Base-by-base conservation (phyloP, 1,140 invertebrate species). In the Drosophila watanabei region DNA sequence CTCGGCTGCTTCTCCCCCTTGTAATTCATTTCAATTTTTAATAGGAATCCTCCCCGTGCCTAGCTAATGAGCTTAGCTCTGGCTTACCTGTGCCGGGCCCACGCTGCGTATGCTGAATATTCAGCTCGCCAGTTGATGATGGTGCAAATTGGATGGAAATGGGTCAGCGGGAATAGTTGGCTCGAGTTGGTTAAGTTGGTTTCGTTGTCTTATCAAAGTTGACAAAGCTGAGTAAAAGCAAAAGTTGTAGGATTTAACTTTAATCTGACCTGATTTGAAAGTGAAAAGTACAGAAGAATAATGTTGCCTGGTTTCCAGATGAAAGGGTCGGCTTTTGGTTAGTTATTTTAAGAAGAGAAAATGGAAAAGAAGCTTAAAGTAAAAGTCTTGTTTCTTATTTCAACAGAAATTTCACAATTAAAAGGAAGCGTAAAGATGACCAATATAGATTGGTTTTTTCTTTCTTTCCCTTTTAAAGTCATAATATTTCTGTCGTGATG, bases 1-100 rank as follows among this genome's bases (percentile, higher is more conserved):
- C 18, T 28, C 32, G 30, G 30, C 35, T 52, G 20, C 45, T 7
- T 14, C 24, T 68, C 28, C 32, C 20, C 18, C 33, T 30, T 39
- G 46, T 57, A 62, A 66, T 78, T 81, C 60, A 81, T 80, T 71
- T 82, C 52, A 71, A 80, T 73, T 77, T 80, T 87, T 83, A 88
- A 88, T 82, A 51, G 77, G 63, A 80, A 64, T 60, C 63, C 62
- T 46, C 68, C 65, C 48, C 35, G 63, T 51, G 71, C 59, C 65
- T 75, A 66, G 72, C 54, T 89, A 85, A 88, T 88, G 57, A 88
- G 85, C 85, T 88, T 89, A 89, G 73, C 59, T 70, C 46, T 18
- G 71, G 69, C 75, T 75, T 82, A 62, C 56, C 58, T 84, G 49
- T 63, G 14, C 57, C 49, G 51, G 61, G 39, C 49, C 70, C 66